These are phyloP conservation scores for Trimorus sp. DNA, from an alignment of 2,888 invertebrate genomes.

Conservation along the genomic window DNA sequence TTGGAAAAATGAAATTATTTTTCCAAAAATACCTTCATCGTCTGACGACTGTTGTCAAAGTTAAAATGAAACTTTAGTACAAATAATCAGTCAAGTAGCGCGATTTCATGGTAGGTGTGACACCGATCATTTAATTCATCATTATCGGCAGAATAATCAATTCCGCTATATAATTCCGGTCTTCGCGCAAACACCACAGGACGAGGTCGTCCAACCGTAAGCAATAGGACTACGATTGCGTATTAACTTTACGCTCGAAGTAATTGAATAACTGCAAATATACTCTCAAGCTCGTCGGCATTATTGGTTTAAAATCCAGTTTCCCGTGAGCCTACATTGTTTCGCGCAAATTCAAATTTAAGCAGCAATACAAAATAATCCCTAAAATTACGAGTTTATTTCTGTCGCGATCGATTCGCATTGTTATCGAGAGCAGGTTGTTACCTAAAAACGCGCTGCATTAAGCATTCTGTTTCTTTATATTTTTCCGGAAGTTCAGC, in stretches of 20 bases:
- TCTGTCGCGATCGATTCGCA: slow-evolving; percentile 12
- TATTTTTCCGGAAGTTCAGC: no score
- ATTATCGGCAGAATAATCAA: slow-evolving; percentile 61
- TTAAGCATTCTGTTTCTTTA: no score
- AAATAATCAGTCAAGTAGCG: slow-evolving; percentile 40
- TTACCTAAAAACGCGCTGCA: slow-evolving; percentile 5
- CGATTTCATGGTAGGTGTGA: slow-evolving; percentile 52
- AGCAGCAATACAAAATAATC: slow-evolving; percentile 46
- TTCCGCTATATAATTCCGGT: slow-evolving; percentile 61
- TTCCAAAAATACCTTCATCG: background rate
- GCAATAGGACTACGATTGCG: slow-evolving; percentile 66
- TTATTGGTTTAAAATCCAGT: slow-evolving; percentile 64
- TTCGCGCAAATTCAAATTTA: slow-evolving; percentile 50
- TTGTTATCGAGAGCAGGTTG: slow-evolving; percentile 6
- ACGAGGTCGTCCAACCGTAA: slow-evolving; percentile 62
- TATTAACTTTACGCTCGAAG: slow-evolving; percentile 66
- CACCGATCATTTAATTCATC: slow-evolving; percentile 57
- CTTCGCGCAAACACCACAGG: slow-evolving; percentile 60
- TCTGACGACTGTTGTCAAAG: background rate
- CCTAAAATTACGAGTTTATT: slow-evolving; percentile 32
- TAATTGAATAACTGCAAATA: slow-evolving; percentile 63
- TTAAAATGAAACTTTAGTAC: slow-evolving; percentile 1
- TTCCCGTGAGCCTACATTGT: slow-evolving; percentile 49
- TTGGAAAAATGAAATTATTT: background rate
- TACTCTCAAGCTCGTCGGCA: slow-evolving; percentile 52